phyloP scores from a whole-genome alignment of 2,888 invertebrate species.

The Lasioglossum leucozonium region DNA sequence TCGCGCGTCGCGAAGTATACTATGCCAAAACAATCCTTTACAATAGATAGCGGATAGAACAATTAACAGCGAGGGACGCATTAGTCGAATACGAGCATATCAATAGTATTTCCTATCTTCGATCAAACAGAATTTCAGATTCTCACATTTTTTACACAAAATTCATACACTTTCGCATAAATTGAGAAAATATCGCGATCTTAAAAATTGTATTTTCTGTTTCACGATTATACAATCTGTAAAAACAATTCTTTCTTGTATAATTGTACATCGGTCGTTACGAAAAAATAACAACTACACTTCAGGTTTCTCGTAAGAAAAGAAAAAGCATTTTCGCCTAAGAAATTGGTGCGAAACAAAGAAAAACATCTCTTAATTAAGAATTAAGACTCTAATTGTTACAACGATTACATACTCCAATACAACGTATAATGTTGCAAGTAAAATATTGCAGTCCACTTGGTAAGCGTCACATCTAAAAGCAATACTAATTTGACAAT shows the following conservation, averaged over 20 bases:
- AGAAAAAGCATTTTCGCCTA: background rate
- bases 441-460: background rate
- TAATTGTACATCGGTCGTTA: background rate
- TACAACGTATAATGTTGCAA: background rate
- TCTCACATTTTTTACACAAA: background rate
- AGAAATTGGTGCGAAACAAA: background rate
- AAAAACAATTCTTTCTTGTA: background rate
- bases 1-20: background rate
- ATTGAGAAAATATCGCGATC: background rate
- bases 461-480: background rate
- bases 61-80: background rate
- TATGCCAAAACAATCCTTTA: conserved; percentile 27
- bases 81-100: conserved; percentile 41
- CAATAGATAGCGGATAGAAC: background rate
- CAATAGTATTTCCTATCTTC: conserved; percentile 23
- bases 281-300: background rate
- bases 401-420: background rate
- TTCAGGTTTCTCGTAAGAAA: background rate
- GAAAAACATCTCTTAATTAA: background rate
- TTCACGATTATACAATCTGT: background rate
- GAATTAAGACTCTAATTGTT: background rate
- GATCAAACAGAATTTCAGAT: background rate
- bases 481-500: conserved; percentile 10
- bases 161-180: background rate
- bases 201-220: background rate